Evolutionary conservation across 2,797 vertebrate genomes (phyloP).

Genomic region (Onychomys leucogaster): DNA sequence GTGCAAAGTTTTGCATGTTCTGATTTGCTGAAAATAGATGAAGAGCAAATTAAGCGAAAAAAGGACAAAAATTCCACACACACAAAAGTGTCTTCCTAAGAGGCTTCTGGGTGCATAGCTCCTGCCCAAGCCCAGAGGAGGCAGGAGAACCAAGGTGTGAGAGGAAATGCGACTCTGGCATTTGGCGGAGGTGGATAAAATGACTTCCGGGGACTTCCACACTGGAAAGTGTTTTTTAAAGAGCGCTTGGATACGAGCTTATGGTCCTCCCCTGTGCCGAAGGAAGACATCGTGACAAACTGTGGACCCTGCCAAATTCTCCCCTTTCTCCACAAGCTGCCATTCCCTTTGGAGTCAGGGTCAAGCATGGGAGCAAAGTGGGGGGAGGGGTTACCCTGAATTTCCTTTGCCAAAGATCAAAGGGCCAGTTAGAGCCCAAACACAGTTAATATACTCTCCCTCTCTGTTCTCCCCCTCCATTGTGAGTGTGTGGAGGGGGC

Average conservation of each 20-base stretch:
- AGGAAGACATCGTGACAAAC: not conserved
- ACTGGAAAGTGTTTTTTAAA: conserved; percentile 8
- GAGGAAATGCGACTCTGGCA: not conserved
- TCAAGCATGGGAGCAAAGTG: not conserved
- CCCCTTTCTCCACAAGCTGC: not conserved
- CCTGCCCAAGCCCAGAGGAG: conserved; percentile 53
- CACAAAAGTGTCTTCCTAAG: conserved; percentile 49
- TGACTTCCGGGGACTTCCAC: not conserved
- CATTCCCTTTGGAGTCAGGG: not conserved
- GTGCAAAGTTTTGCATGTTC: conserved; percentile 22
- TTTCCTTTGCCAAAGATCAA: conserved; percentile 18
- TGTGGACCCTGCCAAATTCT: not conserved
- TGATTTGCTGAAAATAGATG: conserved; percentile 60
- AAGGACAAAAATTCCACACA: not conserved
- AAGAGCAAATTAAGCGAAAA: conserved; percentile 49
- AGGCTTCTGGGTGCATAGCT: not conserved
- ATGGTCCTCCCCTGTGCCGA: not conserved
- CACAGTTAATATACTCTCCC: not conserved
- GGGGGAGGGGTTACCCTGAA: not conserved
- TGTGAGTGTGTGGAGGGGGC: not conserved
- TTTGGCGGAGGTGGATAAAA: not conserved
- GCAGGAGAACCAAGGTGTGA: not conserved
- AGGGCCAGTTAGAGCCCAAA: not conserved
- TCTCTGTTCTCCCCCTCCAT: not conserved
- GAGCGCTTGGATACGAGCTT: not conserved